These are phyloP conservation scores for Mastigias papua DNA, from an alignment of 30 jellyfish, hydroid and myxozoan genomes.

Conservation along the genomic window DNA sequence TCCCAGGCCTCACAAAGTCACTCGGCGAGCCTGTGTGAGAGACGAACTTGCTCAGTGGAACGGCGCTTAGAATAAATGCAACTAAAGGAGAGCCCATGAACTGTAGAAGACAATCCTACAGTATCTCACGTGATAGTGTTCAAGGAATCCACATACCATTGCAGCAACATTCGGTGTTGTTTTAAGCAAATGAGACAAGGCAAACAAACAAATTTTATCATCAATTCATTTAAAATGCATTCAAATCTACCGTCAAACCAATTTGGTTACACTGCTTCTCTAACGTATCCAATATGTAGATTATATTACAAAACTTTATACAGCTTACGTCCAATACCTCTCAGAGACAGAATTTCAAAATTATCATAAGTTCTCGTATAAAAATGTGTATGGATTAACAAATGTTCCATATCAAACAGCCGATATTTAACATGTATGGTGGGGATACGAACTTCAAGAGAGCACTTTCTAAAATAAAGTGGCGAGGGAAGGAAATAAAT, in stretches of 20 bases:
- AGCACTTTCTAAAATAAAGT: too few relatives aligned
- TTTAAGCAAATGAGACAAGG: not conserved
- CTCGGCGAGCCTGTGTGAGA: too few relatives aligned
- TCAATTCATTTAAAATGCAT: constrained; percentile 80
- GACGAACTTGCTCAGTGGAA: too few relatives aligned
- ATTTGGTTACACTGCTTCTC: constrained; percentile 63
- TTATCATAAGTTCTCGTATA: constrained; percentile 70
- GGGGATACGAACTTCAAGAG: constrained; percentile 22
- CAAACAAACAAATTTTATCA: constrained; percentile 1
- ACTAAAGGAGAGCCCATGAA: too few relatives aligned
- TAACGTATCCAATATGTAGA: constrained; percentile 75
- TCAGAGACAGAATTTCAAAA: constrained; percentile 72
- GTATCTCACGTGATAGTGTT: too few relatives aligned
- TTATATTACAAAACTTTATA: constrained; percentile 85
- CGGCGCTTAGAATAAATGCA: too few relatives aligned
- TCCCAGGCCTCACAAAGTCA: too few relatives aligned
- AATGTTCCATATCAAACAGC: constrained; percentile 60
- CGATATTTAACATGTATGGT: constrained; percentile 11
- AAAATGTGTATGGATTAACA: constrained; percentile 67
- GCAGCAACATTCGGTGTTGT: not conserved
- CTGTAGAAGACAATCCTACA: too few relatives aligned
- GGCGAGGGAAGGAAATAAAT: too few relatives aligned
- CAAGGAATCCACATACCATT: too few relatives aligned
- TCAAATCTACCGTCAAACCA: constrained; percentile 74
- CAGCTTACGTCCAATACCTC: constrained; percentile 80